Evolutionary conservation across 2,888 invertebrate genomes (phyloP).

Genomic region (Campoplex capitator): DNA sequence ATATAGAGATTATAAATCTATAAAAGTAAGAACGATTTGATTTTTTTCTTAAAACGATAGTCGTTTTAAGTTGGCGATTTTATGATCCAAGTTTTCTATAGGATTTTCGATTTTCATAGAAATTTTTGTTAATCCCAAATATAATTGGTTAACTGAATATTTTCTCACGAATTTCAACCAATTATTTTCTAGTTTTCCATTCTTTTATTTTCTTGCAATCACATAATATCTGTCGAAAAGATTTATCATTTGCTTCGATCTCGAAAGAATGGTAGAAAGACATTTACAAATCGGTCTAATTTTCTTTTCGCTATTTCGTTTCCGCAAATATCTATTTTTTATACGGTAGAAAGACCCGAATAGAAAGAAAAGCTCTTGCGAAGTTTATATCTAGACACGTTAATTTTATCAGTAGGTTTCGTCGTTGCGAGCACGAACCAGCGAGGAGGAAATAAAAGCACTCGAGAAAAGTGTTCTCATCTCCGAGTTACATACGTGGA

Average conservation of each 20-base stretch:
- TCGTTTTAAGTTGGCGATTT: too few relatives aligned
- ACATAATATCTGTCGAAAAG: neutral
- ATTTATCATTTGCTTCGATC: neutral
- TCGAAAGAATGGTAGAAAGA: neutral
- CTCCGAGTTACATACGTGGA: neutral
- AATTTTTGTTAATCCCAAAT: too few relatives aligned
- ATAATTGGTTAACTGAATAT: neutral
- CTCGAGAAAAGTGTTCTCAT: constrained; percentile 5
- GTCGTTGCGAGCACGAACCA: neutral
- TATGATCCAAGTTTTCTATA: too few relatives aligned
- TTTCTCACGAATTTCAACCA: neutral
- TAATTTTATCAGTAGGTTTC: neutral
- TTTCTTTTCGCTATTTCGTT: neutral
- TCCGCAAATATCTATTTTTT: neutral
- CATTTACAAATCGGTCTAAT: neutral
- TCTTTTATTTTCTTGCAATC: neutral
- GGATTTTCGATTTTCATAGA: too few relatives aligned
- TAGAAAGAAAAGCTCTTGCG: neutral
- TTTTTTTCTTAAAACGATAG: too few relatives aligned
- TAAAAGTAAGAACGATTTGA: too few relatives aligned
- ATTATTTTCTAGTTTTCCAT: neutral
- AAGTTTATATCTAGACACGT: neutral
- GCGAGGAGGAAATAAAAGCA: constrained; percentile 11
- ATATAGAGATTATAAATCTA: too few relatives aligned
- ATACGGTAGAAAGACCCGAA: neutral